phyloP scores from a whole-genome alignment of 2,888 invertebrate species.

The Dolichomitus sp. region DNA sequence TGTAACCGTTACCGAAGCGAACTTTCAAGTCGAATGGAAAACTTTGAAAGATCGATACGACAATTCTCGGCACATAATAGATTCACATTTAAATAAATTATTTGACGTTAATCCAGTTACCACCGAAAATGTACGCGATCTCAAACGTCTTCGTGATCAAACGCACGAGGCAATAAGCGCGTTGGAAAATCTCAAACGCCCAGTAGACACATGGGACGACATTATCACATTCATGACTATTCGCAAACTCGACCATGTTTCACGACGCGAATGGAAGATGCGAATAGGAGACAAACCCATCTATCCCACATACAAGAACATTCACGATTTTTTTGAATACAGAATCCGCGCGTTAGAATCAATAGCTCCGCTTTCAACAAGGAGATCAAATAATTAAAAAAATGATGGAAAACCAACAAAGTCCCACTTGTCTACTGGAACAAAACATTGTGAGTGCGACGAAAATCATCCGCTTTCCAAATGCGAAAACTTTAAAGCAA shows the following conservation, averaged over 20 bases:
- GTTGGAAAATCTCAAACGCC: conserved; percentile 29
- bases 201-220: conserved; percentile 50
- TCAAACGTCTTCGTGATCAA: conserved; percentile 46
- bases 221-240: conserved; percentile 38
- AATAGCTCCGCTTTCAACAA: neutral
- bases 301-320: neutral
- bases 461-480: neutral
- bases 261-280: conserved; percentile 60
- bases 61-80: conserved; percentile 29
- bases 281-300: neutral
- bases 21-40: conserved; percentile 51
- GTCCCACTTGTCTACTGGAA: conserved; percentile 1
- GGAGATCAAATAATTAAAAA: neutral
- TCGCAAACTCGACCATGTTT: conserved; percentile 36
- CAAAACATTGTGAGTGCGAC: conserved; percentile 13
- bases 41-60: conserved; percentile 45
- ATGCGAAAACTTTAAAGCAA: conserved; percentile 4
- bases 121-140: conserved; percentile 15
- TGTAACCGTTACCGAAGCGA: conserved; percentile 38
- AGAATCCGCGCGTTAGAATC: conserved; percentile 13
- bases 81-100: conserved; percentile 8
- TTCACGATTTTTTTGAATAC: conserved; percentile 8
- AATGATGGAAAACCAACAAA: conserved; percentile 2
- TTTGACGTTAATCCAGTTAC: conserved; percentile 19
- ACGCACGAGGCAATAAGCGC: conserved; percentile 22